Evolutionary conservation across 1,140 invertebrate species (phyloP), one percentile per base, ranked within the genome.

Genomic region (Sipha flava): DNA sequence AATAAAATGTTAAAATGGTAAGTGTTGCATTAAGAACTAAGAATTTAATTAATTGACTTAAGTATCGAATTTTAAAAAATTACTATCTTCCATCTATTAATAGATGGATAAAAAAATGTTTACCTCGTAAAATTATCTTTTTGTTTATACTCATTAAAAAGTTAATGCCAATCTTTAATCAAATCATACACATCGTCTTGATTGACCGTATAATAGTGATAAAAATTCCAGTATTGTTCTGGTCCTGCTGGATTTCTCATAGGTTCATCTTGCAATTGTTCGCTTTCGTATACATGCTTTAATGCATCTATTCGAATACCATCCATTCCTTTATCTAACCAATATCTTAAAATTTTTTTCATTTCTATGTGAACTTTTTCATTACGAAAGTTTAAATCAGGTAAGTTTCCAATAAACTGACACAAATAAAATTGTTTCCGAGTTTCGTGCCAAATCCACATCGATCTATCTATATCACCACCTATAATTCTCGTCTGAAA

Each of bases 381-480:
- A 83, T 90, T 90, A 12, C 89, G 85, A 83, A 90, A 91, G 85
- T 94, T 93, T 0, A 94, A 85, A 83, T 94, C 92, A 0, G 93
- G 92, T 83, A 93, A 91, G 54, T 89, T 88, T 68, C 86, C 85
- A 0, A 88, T 85, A 83, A 92, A 93, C 82, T 92, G 90, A 85
- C 93, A 92, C 1, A 92, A 85, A 83, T 94, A 94, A 82, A 89
- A 94, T 84, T 93, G 89, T 43, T 89, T 85, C 18, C 92, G 87
- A 43, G 86, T 83, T 47, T 89, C 85, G 82, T 90, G 89, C 84
- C 88, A 93, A 80, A 88, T 85, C 93, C 93, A 94, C 18, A 91
- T 91, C 75, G 37, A 40, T 6, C 10, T 40, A 40, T 10, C 10
- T 6, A 4, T 40, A 40, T 40, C 37, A 40, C 37, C n/a, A n/a